Evolutionary conservation across 1,140 invertebrate genomes (phyloP).

Genomic region (Leptinotarsa texana): DNA sequence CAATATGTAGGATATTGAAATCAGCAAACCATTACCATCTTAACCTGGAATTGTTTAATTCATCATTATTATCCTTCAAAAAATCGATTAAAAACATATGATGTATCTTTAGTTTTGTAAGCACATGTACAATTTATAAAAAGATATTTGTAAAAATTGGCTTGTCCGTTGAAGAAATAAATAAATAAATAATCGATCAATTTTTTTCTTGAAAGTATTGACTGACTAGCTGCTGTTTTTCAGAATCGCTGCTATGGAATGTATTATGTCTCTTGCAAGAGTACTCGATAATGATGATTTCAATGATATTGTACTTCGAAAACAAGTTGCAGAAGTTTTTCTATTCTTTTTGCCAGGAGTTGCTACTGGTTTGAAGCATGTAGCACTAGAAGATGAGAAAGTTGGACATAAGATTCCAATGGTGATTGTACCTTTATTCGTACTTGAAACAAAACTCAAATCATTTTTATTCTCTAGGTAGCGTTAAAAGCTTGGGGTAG

Average conservation of each 20-base stretch:
- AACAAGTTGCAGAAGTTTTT: slow-evolving; percentile 61
- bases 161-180: no score
- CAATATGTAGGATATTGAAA: no score
- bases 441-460: neutral
- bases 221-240: neutral
- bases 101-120: no score
- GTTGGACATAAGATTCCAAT: slow-evolving; percentile 65
- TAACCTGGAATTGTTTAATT: no score
- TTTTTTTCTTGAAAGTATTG: no score
- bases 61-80: no score
- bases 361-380: slow-evolving; percentile 60
- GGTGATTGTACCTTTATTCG: slow-evolving; percentile 52
- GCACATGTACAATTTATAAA: no score
- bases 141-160: no score
- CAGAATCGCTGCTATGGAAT: slow-evolving; percentile 58
- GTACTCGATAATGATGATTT: slow-evolving; percentile 57
- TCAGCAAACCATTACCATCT: no score
- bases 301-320: slow-evolving; percentile 55
- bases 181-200: no score
- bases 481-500: slow-evolving; percentile 59
- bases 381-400: slow-evolving; percentile 61
- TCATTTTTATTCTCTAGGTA: slow-evolving; percentile 45
- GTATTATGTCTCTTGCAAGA: slow-evolving; percentile 62
- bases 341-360: slow-evolving; percentile 69
- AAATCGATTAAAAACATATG: no score